Conservation (phyloP, 1,140 invertebrate species). For the Drosophila paulistorum region DNA sequence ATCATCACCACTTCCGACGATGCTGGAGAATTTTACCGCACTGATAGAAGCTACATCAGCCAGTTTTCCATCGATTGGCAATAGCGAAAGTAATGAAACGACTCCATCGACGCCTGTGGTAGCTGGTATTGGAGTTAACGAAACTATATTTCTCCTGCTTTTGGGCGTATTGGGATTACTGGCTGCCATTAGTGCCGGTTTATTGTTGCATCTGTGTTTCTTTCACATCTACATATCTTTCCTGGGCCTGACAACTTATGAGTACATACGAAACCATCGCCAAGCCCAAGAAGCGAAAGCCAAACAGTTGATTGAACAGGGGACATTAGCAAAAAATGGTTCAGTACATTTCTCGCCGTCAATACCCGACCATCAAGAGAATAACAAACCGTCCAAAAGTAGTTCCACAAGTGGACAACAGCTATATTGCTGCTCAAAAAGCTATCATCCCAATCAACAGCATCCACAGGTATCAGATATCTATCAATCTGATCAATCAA, state of each 20-base stretch:
- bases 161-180: constrained; percentile 87
- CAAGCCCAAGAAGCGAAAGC: constrained; percentile 77
- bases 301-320: constrained; percentile 56
- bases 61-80: constrained; percentile 1
- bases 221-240: constrained; percentile 95
- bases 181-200: constrained; percentile 89
- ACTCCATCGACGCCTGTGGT: constrained; percentile 36
- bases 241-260: constrained; percentile 94
- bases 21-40: constrained; percentile 60
- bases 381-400: constrained; percentile 69
- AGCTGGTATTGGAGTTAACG: constrained; percentile 79
- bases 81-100: constrained; percentile 44
- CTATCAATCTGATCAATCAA: constrained; percentile 31
- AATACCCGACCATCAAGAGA: constrained; percentile 31
- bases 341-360: constrained; percentile 46
- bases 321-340: constrained; percentile 39
- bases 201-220: constrained; percentile 94
- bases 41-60: constrained; percentile 40
- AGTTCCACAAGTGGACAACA: constrained; percentile 36
- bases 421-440: constrained; percentile 75
- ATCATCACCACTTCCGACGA: constrained; percentile 57
- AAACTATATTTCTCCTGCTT: constrained; percentile 86
- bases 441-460: constrained; percentile 66
- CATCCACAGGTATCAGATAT: constrained; percentile 25
- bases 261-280: constrained; percentile 90